A percentile compares a stretch with the other conserved stretches of the same genome.
phyloP scores from a whole-genome alignment of 2,888 invertebrate genomes.

The Pristionchus fissidentatus region DNA sequence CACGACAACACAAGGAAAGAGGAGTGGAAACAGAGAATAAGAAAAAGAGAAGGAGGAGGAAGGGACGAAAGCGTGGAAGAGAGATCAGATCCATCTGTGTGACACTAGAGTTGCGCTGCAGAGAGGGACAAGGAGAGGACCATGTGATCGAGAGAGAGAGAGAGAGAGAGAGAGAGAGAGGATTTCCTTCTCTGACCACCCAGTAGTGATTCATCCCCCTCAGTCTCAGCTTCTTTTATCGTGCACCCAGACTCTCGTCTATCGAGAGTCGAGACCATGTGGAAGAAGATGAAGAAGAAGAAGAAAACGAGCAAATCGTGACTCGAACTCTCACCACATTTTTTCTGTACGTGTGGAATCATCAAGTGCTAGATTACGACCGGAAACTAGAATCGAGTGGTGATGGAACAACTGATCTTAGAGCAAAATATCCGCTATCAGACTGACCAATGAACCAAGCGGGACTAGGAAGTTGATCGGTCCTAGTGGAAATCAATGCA shows the following conservation, averaged over 20 bases:
- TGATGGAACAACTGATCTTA: too few species aligned
- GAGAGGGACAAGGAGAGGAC: neutral
- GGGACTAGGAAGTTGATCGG: too few species aligned
- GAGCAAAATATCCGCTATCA: too few species aligned
- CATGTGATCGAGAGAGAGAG: conserved; percentile 2
- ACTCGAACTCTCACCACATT: conserved; percentile 21
- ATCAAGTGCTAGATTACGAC: too few species aligned
- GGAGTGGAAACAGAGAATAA: conserved; percentile 21
- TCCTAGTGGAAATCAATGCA: too few species aligned
- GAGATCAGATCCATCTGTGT: neutral
- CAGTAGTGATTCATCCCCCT: neutral
- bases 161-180: too few species aligned
- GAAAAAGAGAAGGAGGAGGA: neutral
- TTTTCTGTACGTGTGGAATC: conserved; percentile 26
- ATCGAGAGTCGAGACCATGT: neutral
- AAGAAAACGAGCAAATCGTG: neutral
- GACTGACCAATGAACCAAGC: too few species aligned
- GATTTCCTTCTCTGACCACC: conserved; percentile 15
- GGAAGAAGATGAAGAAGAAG: neutral
- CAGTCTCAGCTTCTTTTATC: neutral
- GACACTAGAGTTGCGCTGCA: neutral
- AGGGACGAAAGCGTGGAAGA: neutral
- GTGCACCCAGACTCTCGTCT: neutral
- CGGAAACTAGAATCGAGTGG: too few species aligned
- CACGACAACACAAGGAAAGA: conserved; percentile 11